phyloP scores from a whole-genome alignment of 2,888 invertebrate species.

The Aphelenchoides bicaudatus region DNA sequence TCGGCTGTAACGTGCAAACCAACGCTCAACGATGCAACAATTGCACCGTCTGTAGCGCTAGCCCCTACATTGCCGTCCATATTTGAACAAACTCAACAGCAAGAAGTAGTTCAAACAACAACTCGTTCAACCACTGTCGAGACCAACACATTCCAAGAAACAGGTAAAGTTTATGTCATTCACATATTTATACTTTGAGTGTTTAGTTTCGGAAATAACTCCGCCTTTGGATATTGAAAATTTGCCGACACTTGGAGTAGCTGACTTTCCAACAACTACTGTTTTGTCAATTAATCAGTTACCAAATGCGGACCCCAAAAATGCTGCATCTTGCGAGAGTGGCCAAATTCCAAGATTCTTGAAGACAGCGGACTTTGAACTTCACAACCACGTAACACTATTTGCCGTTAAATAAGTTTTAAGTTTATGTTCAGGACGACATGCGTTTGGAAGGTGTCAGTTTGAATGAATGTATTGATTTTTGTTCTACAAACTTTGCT shows the following conservation, averaged over 20 bases:
- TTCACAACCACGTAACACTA: constrained; percentile 46
- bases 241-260: background rate
- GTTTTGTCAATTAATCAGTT: constrained; percentile 16
- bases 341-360: constrained; percentile 42
- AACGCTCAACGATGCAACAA: constrained; percentile 19
- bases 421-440: too few relatives aligned
- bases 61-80: background rate
- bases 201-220: constrained; percentile 9
- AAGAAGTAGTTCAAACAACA: constrained; percentile 7
- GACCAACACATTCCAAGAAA: constrained; percentile 6
- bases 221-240: constrained; percentile 8
- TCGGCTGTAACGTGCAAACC: constrained; percentile 34
- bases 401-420: too few relatives aligned
- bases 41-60: background rate
- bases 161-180: background rate
- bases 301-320: constrained; percentile 9
- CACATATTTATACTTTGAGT: too few relatives aligned
- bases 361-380: constrained; percentile 54
- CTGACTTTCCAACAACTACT: constrained; percentile 14
- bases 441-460: constrained; percentile 29
- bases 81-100: background rate
- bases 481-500: constrained; percentile 41
- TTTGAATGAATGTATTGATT: constrained; percentile 44
- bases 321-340: constrained; percentile 25
- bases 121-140: constrained; percentile 1